A percentile compares a stretch with the other conserved stretches of the same genome.
Evolutionary conservation across 1,140 invertebrate genomes (phyloP).

Genomic region (Procambarus clarkii): DNA sequence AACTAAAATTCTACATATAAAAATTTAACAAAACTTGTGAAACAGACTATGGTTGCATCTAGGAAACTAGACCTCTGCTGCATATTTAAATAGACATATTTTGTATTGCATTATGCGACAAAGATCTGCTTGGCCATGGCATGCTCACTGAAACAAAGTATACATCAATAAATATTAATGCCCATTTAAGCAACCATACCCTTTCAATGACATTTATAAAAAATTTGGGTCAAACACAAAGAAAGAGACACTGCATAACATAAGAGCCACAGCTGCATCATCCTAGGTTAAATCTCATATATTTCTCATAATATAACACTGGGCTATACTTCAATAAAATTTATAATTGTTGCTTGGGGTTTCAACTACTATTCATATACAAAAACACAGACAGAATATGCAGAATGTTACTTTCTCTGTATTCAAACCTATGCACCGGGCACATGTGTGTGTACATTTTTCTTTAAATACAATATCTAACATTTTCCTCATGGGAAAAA

Average conservation of each 20-base stretch:
- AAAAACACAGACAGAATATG: not conserved
- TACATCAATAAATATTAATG: slow-evolving; percentile 37
- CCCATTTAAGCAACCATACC: slow-evolving; percentile 21
- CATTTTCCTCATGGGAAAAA: slow-evolving; percentile 16
- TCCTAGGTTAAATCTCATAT: not conserved
- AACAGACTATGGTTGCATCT: slow-evolving; percentile 1
- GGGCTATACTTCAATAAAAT: not conserved
- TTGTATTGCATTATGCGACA: slow-evolving; percentile 1
- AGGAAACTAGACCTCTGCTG: slow-evolving; percentile 10
- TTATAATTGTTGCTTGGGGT: not conserved
- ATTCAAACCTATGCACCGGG: slow-evolving; percentile 18
- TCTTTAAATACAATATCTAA: not conserved
- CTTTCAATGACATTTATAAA: slow-evolving; percentile 30
- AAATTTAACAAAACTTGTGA: not conserved
- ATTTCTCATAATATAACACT: not conserved
- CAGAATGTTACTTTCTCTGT: slow-evolving; percentile 21
- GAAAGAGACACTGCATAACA: slow-evolving; percentile 40
- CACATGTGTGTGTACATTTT: not conserved
- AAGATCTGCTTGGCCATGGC: slow-evolving; percentile 11
- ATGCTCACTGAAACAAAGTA: slow-evolving; percentile 12
- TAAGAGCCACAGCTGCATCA: not conserved
- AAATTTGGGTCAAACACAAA: slow-evolving; percentile 39
- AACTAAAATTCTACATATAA: not conserved
- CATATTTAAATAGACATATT: not conserved
- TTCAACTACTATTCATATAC: not conserved